Conservation (phyloP, 1,140 invertebrate species). For the Scaptomyza montana region DNA sequence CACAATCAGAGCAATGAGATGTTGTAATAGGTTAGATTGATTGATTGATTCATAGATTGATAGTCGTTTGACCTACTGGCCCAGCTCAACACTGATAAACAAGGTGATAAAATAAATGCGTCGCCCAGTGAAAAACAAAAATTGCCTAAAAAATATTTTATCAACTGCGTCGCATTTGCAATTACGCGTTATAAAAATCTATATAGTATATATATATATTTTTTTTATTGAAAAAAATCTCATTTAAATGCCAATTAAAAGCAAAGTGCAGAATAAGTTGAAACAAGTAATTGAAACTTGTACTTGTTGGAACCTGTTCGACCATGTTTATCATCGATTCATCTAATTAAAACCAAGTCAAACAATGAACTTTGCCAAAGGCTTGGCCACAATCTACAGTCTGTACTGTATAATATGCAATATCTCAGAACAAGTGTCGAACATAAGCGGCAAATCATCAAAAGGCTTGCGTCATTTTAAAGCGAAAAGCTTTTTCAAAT, state of each 20-base stretch:
- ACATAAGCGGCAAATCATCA: conserved; percentile 4
- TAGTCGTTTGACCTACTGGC: conserved; percentile 35
- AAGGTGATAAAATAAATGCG: conserved; percentile 76
- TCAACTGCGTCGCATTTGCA: conserved; percentile 61
- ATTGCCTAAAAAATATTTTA: too few species aligned
- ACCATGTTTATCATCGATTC: conserved; percentile 56
- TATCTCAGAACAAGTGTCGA: conserved; percentile 32
- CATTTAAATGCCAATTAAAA: conserved; percentile 58
- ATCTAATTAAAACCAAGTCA: conserved; percentile 59
- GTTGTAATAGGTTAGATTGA: conserved; percentile 54
- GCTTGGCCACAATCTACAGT: conserved; percentile 14
- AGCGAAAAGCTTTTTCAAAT: too few species aligned
- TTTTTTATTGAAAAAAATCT: conserved; percentile 44
- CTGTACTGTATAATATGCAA: conserved; percentile 3
- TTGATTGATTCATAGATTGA: conserved; percentile 46
- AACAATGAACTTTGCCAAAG: conserved; percentile 23
- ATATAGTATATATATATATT: conserved; percentile 10
- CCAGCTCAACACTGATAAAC: conserved; percentile 55
- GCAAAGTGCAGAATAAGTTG: conserved; percentile 50
- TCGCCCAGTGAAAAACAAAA: conserved; percentile 22
- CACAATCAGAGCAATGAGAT: neutral
- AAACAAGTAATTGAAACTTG: conserved; percentile 21
- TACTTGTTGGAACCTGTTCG: conserved; percentile 38
- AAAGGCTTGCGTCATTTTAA: conserved; percentile 29
- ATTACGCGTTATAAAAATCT: conserved; percentile 64